Conservation (phyloP, 2,113 vertebrate species). For the Sphaerodactylus townsendi region DNA sequence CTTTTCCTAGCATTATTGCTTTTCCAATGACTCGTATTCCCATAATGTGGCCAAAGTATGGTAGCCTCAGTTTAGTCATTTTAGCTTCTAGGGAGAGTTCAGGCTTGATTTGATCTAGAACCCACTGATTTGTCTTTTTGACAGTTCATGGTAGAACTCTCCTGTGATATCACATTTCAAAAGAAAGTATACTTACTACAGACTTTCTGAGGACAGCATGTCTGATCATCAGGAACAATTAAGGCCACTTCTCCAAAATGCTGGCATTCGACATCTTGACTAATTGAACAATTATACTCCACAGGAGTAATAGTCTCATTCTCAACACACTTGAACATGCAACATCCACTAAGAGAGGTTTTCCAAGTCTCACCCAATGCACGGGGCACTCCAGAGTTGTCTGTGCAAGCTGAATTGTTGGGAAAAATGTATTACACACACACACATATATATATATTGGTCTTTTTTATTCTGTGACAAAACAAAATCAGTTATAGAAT, state of each 20-base stretch:
- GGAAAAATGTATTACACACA: conserved; percentile 28
- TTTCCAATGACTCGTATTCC: no score
- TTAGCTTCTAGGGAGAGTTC: no score
- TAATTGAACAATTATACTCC: conserved; percentile 81
- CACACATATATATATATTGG: not conserved
- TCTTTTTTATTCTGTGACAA: not conserved
- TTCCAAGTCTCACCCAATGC: conserved; percentile 90
- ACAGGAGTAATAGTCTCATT: conserved; percentile 83
- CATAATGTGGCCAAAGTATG: no score
- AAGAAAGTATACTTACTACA: conserved; percentile 81
- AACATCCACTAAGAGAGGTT: conserved; percentile 86
- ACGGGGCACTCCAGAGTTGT: conserved; percentile 83
- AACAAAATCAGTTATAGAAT: not conserved
- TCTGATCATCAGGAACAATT: conserved; percentile 80
- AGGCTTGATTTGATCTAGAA: no score
- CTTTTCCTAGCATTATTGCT: no score
- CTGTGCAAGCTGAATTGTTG: conserved; percentile 86
- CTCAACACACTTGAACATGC: conserved; percentile 87
- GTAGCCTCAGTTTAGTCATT: no score
- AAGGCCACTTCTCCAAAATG: conserved; percentile 84
- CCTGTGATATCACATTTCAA: no score
- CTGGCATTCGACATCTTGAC: conserved; percentile 70
- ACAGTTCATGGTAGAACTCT: no score
- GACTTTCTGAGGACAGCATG: conserved; percentile 87
- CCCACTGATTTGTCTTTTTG: no score